Base-by-base conservation (phyloP, 2,797 vertebrate genomes). In the Hemitrygon akajei region DNA sequence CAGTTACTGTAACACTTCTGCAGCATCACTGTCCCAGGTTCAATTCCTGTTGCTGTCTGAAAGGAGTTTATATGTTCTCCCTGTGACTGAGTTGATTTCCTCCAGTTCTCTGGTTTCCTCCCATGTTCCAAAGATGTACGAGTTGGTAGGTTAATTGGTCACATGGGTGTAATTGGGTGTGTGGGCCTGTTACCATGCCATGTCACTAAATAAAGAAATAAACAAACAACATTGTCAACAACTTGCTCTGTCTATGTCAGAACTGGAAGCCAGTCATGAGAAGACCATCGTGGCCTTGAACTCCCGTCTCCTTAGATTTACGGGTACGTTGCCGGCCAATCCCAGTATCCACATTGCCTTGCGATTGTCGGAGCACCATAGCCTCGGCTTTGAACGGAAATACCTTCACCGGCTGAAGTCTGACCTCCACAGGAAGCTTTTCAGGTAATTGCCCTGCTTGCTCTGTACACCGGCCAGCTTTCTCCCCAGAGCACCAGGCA, bases 321-420 rank as follows among this genome's bases (percentile, higher is more conserved):
- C 91, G 0, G 9, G 20, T 22, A 9, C 12, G 5, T 69, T 37
- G 1, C 91, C 69, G 9, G 37, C 71, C 91, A 76, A 93, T 56
- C 91, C 91, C 91, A 76, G 71, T 20, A 0, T 93, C 71, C 40
- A 93, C 10, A 93, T 93, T 14, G 91, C 91, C 25, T 40, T 93
- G 25, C 91, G 71, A 47, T 40, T 93, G 40, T 73, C 91, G 3
- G 6, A 25, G 22, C 2, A 47, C 0, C 71, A 93, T 71, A 58
- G 7, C 14, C 12, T 93, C 25, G 25, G n/a, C 1, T 71, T 75
- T 47, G 71, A 76, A 11, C 25, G 0, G 25, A n/a, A 0, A 7
- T 93, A 93, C 40, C 91, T 58, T 75, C 66, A 18, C 0, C 25
- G 27, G 22, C 91, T 93, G 37, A 93, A 93, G 40, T 58, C 22